Evolutionary conservation across 1,140 invertebrate genomes (phyloP), one percentile per base, ranked within the genome.

Genomic region (Drosophila kepulauana): DNA sequence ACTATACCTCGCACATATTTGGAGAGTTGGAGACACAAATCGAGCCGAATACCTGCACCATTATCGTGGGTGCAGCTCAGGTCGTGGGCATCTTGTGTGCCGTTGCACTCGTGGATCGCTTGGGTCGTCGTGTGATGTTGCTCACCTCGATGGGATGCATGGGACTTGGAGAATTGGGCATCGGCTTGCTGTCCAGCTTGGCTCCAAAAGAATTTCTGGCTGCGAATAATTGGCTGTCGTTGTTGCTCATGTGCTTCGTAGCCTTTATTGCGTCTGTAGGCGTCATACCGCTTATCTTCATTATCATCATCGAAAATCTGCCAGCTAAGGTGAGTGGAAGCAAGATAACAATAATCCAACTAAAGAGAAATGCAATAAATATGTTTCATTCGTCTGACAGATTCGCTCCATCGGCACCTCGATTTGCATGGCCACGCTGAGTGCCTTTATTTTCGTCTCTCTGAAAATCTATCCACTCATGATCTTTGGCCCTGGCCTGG

Each of bases 1-100:
- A 93, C 92, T 94, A 94, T 66, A 93, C 94, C 0, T 92, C 93
- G 4, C 93, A 93, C 30, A 97, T 96, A 79, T 97, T 96, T 81
- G 76, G 86, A 0, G 93, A 94, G 4, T 94, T 96, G 1, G 94
- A 95, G 0, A 94, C 94, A 1, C 89, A 81, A 5, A 68, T 97
- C 0, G 91, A 94, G 1, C 89, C 96, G 0, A 93, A 93, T 51
- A 81, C 95, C 16, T 94, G 95, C 10, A 95, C 97, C 1, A 96
- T 98, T 66, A 94, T 97, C 3, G 94, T 98, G 2, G 96, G 96
- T 1, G 73, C 64, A 45, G 52, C 68, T 5, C 89, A 91, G 71
- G 38, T 92, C 35, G 6, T 91, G n/a, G 84, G 84, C 49, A 81
- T 84, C 13, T 20, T 79, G 2, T 61, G 71, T 20, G 58, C 87